Percentiles rank a stretch among this genome's conserved stretches.
phyloP scores from a whole-genome alignment of 2,888 invertebrate species.

The Oeneis ivallda region DNA sequence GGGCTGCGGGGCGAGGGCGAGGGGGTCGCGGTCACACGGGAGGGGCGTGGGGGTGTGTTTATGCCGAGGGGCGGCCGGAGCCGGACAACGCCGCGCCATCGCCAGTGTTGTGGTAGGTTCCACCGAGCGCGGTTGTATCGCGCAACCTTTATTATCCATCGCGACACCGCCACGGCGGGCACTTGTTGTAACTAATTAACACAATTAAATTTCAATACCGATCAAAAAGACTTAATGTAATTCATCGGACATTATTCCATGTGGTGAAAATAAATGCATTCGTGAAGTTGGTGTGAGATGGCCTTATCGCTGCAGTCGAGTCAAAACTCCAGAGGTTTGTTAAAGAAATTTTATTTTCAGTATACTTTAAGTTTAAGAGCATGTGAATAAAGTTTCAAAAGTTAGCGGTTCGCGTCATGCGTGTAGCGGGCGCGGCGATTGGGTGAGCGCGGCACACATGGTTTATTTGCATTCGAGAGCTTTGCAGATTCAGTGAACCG shows the following conservation, averaged over 20 bases:
- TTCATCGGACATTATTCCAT: constrained; percentile 39
- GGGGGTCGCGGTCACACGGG: constrained; percentile 42
- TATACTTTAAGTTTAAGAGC: constrained; percentile 49
- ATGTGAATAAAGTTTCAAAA: constrained; percentile 74
- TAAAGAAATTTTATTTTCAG: constrained; percentile 44
- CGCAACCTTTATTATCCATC: constrained; percentile 60
- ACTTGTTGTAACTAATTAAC: constrained; percentile 50
- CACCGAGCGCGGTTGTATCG: constrained; percentile 66
- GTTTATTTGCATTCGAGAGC: constrained; percentile 76
- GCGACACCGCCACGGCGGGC: constrained; percentile 63
- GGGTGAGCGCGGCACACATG: constrained; percentile 73
- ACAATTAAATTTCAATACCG: constrained; percentile 17
- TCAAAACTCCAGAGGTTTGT: constrained; percentile 80
- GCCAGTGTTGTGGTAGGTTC: constrained; percentile 86
- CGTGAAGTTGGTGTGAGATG: constrained; percentile 81
- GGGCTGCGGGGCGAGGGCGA: constrained; percentile 38
- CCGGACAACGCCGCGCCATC: constrained; percentile 59
- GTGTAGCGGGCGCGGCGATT: constrained; percentile 69
- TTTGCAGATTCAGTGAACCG: constrained; percentile 79
- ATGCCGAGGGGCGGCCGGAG: constrained; percentile 71
- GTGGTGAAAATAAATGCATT: constrained; percentile 70
- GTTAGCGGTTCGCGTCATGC: constrained; percentile 72
- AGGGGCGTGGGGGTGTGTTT: constrained; percentile 76
- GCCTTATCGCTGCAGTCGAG: constrained; percentile 82
- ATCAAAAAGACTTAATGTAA: constrained; percentile 38